A percentile compares a stretch with the other conserved stretches of the same genome.
phyloP scores from a whole-genome alignment of 2,888 invertebrate genomes.

The Limenitis camilla region DNA sequence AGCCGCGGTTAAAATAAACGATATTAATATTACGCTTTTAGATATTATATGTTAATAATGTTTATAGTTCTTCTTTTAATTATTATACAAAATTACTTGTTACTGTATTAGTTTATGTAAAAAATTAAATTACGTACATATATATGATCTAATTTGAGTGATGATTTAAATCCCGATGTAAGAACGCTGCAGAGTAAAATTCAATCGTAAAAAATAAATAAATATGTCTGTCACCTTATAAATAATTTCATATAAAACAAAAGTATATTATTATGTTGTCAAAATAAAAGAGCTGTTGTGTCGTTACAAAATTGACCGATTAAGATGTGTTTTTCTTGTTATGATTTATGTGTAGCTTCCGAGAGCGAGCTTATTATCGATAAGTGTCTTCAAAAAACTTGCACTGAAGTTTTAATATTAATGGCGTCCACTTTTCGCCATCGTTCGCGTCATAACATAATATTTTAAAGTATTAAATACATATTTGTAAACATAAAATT shows the following conservation, averaged over 20 bases:
- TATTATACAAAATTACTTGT: too few relatives aligned
- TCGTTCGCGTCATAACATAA: not conserved
- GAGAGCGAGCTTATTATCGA: constrained; percentile 17
- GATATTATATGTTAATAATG: too few relatives aligned
- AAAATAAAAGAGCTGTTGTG: constrained; percentile 17
- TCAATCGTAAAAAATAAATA: not conserved
- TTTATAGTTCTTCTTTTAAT: too few relatives aligned
- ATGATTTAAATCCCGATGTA: too few relatives aligned
- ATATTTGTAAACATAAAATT: not conserved
- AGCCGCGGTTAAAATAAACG: too few relatives aligned
- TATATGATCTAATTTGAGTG: too few relatives aligned
- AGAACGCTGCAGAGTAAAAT: too few relatives aligned
- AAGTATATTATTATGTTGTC: constrained; percentile 10
- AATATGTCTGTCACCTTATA: not conserved
- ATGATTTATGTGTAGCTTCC: constrained; percentile 17
- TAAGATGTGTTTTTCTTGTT: constrained; percentile 19
- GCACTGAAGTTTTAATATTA: constrained; percentile 9
- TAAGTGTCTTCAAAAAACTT: constrained; percentile 15
- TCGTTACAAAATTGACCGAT: constrained; percentile 15
- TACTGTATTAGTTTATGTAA: too few relatives aligned
- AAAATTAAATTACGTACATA: too few relatives aligned
- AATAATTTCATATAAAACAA: not conserved
- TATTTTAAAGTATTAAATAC: not conserved
- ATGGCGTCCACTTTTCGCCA: constrained; percentile 1
- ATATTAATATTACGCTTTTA: too few relatives aligned